A percentile compares a stretch with the other conserved stretches of the same genome.
These are phyloP conservation scores for Hafferia zeledoni DNA, from an alignment of 2,797 vertebrate species.

Conservation along the genomic window DNA sequence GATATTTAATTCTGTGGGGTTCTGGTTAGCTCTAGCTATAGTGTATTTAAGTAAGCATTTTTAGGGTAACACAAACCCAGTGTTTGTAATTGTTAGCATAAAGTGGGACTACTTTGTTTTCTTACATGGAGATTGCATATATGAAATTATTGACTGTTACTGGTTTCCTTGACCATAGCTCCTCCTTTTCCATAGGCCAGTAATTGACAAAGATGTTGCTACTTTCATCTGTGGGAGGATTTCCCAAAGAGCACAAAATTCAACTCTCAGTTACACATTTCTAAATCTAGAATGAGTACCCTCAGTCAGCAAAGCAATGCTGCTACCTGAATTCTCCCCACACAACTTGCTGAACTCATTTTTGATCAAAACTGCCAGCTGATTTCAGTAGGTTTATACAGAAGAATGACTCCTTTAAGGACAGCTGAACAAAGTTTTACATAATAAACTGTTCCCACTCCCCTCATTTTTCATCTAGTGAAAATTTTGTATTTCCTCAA, in stretches of 20 bases:
- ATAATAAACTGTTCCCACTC: not conserved
- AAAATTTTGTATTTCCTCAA: not conserved
- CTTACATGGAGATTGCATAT: not conserved
- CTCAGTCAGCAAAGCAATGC: not conserved
- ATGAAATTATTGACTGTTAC: not conserved
- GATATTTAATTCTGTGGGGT: not conserved
- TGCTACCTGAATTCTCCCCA: not conserved
- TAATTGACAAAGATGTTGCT: not conserved
- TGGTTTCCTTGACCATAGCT: not conserved
- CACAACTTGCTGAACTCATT: not conserved
- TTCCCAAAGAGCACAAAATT: not conserved
- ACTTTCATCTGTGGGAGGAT: not conserved
- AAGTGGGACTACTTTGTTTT: not conserved
- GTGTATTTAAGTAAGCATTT: not conserved
- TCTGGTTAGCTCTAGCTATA: not conserved
- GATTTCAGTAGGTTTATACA: not conserved
- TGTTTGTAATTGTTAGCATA: not conserved
- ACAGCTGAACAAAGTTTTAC: not conserved
- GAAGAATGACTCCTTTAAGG: not conserved
- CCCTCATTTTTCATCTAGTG: not conserved
- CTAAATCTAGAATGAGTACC: not conserved
- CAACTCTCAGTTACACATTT: not conserved
- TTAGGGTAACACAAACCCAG: not conserved
- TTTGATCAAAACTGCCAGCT: not conserved
- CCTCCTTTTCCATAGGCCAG: not conserved